phyloP scores from a whole-genome alignment of 2,888 invertebrate species.

The Osmoderma eremita region DNA sequence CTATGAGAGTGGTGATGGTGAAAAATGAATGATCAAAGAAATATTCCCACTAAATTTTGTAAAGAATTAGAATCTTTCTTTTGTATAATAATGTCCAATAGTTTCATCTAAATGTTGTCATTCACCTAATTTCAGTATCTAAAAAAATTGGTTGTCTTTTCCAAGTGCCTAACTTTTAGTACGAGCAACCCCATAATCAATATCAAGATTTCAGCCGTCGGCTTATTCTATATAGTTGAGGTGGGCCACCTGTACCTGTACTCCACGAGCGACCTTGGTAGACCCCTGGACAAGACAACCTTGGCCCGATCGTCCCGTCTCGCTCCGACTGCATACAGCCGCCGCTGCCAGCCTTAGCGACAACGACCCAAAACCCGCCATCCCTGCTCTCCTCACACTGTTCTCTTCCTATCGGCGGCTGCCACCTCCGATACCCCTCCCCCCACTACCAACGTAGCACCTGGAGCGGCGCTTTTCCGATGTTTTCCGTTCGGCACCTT shows the following conservation, averaged over 20 bases:
- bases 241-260: constrained; percentile 44
- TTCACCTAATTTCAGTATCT: too few relatives aligned
- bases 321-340: constrained; percentile 16
- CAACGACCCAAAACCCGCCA: constrained; percentile 16
- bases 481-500: constrained; percentile 28
- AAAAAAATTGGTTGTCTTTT: background rate
- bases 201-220: constrained; percentile 44
- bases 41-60: too few relatives aligned
- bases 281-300: constrained; percentile 44
- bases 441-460: background rate
- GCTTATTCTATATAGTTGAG: constrained; percentile 42
- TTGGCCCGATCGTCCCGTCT: constrained; percentile 38
- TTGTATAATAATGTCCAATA: too few relatives aligned
- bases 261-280: constrained; percentile 46
- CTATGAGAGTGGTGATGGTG: too few relatives aligned
- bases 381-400: constrained; percentile 1
- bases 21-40: too few relatives aligned
- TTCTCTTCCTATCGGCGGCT: background rate
- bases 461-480: constrained; percentile 12
- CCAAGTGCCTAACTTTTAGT: background rate
- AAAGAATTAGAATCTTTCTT: too few relatives aligned
- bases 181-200: constrained; percentile 37
- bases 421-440: background rate
- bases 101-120: too few relatives aligned
- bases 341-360: constrained; percentile 19